Evolutionary conservation across 2,888 invertebrate genomes (phyloP).

Genomic region (Tubulanus polymorphus): DNA sequence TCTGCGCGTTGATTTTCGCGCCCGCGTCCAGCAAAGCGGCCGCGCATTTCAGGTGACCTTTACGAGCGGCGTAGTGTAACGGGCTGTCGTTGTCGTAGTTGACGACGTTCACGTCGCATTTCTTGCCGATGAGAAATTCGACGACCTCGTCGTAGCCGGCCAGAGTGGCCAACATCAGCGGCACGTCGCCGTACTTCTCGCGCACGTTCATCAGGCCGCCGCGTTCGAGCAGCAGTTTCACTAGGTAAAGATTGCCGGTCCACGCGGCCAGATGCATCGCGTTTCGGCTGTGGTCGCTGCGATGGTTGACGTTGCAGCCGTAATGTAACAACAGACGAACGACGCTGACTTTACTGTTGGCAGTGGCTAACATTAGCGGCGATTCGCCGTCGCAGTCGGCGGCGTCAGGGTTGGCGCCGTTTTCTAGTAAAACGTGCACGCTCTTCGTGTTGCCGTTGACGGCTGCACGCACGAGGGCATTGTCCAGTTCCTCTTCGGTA

Average conservation of each 20-base stretch:
- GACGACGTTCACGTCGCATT: conserved; percentile 40
- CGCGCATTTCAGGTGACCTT: conserved; percentile 32
- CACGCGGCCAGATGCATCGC: conserved; percentile 40
- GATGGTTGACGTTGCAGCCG: conserved; percentile 29
- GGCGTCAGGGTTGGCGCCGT: conserved; percentile 28
- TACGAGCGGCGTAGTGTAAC: conserved; percentile 41
- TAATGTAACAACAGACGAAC: conserved; percentile 34
- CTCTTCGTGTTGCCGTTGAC: conserved; percentile 26
- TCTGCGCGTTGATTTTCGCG: conserved; percentile 32
- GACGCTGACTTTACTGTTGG: conserved; percentile 28
- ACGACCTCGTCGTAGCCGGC: conserved; percentile 40
- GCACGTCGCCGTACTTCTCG: conserved; percentile 45
- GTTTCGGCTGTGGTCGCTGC: conserved; percentile 39
- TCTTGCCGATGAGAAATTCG: conserved; percentile 31
- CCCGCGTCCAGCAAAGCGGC: conserved; percentile 31
- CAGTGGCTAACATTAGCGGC: conserved; percentile 31
- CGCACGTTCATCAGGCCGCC: conserved; percentile 44
- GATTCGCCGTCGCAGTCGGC: conserved; percentile 22
- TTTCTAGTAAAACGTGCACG: conserved; percentile 27
- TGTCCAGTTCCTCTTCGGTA: conserved; percentile 21
- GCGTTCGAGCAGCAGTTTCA: conserved; percentile 31
- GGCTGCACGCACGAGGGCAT: conserved; percentile 25
- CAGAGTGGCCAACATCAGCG: conserved; percentile 48
- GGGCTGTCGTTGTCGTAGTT: conserved; percentile 41
- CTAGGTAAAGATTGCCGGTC: conserved; percentile 35